phyloP scores from a whole-genome alignment of 2,888 invertebrate genomes.

The Incurvaria masculella region DNA sequence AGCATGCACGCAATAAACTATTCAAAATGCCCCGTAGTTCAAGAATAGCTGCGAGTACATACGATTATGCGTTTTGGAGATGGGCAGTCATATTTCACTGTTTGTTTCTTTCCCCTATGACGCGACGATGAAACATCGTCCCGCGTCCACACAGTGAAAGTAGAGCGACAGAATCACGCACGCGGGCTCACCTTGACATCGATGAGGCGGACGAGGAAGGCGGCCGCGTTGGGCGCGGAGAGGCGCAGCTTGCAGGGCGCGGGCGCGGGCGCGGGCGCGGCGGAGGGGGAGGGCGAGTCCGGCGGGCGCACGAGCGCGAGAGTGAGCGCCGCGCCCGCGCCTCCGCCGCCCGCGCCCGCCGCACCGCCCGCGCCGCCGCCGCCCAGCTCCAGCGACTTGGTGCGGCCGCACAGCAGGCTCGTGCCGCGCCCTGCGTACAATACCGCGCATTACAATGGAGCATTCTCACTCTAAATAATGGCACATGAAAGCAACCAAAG shows the following conservation, averaged over 20 bases:
- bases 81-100: too few relatives aligned
- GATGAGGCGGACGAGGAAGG: conserved; percentile 43
- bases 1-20: too few relatives aligned
- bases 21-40: too few relatives aligned
- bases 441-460: background rate
- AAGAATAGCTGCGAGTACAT: too few relatives aligned
- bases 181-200: conserved; percentile 53
- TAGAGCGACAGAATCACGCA: too few relatives aligned
- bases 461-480: background rate
- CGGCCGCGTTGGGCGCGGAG: conserved; percentile 41
- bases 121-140: too few relatives aligned
- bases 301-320: conserved; percentile 35
- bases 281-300: background rate
- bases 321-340: conserved; percentile 41
- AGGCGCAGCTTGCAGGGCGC: conserved; percentile 39
- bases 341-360: too few relatives aligned
- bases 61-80: too few relatives aligned
- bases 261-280: conserved; percentile 21
- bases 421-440: conserved; percentile 32
- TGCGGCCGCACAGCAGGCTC: conserved; percentile 46
- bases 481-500: background rate
- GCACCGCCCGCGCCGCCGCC: conserved; percentile 34
- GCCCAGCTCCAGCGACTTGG: conserved; percentile 42
- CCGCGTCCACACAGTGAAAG: too few relatives aligned
- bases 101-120: too few relatives aligned